Base-by-base conservation (phyloP, 2,888 invertebrate genomes). In the Amphipoea lucens region DNA sequence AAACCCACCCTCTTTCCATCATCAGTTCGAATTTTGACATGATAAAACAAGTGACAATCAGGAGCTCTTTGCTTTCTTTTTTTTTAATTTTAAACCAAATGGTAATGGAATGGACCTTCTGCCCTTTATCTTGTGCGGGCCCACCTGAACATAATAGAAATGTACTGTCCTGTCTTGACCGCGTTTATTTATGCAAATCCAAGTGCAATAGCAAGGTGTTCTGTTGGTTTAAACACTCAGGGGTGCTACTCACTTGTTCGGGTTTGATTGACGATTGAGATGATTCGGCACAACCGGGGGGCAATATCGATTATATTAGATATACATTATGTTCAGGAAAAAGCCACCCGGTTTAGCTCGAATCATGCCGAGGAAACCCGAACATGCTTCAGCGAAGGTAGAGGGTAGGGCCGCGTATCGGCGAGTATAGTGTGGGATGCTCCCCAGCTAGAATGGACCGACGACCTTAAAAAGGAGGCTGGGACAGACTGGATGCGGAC, bases 141-240 rank as follows among this genome's bases (percentile, higher is more conserved):
- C 23, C 36, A 57, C n/a, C 42, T 12, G 40, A 62, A 67, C n/a
- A 76, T 83, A 83, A 85, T 83, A 83, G 72, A 83, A 81, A 85
- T 62, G 81, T 84, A 40, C 68, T 48, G 76, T 81, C 62, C 45
- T 66, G 36, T 45, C 76, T 72, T 72, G 65, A 82, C 85, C 85
- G n/a, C 66, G 20, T 62, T 85, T 74, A 62, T 73, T 73, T 66
- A 73, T 72, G 54, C 82, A 71, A 71, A 67, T 1, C 54, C 77
- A 81, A 81, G 83, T 45, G 75, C 76, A 69, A 69, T 36, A 51
- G 54, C 63, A 81, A 72, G 76, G 57, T 81, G 57, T 69, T 71
- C 40, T 60, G 81, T 84, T 67, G 12, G 63, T 63, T 60, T 51
- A 69, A 83, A 71, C 63, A 80, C 75, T 57, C 17, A 65, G 70